Percentiles rank a stretch among this genome's conserved stretches.
These are phyloP conservation scores for Philopotamus ludificatus DNA, from an alignment of 1,140 invertebrate genomes.

Conservation along the genomic window DNA sequence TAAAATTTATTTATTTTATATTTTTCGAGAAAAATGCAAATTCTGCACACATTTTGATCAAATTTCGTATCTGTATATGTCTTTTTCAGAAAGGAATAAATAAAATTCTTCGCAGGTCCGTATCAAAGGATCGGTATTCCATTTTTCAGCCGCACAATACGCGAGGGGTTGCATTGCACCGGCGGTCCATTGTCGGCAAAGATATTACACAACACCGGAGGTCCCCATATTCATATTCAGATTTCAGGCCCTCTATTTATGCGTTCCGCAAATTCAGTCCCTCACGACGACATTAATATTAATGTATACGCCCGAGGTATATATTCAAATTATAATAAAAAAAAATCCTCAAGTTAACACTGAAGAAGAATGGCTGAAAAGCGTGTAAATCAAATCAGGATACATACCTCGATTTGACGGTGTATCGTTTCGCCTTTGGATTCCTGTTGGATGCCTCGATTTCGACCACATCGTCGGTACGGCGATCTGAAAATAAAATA, in stretches of 20 bases:
- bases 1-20: not conserved
- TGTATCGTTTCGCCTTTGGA: conserved; percentile 49
- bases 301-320: not conserved
- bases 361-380: not conserved
- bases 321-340: not conserved
- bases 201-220: not conserved
- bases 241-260: conserved; percentile 8
- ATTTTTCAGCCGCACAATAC: conserved; percentile 8
- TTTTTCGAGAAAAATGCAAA: not conserved
- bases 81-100: not conserved
- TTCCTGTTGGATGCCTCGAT: conserved; percentile 49
- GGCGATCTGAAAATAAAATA: conserved; percentile 50
- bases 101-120: not conserved
- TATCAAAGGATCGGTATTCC: conserved; percentile 6
- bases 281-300: not conserved
- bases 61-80: conserved; percentile 1
- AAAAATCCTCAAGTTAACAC: not conserved
- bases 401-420: conserved; percentile 50
- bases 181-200: not conserved
- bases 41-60: not conserved
- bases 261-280: conserved; percentile 3
- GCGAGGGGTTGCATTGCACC: conserved; percentile 1
- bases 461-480: conserved; percentile 48
- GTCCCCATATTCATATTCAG: conserved; percentile 8
- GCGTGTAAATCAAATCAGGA: not conserved